Conservation (phyloP, 2,888 invertebrate genomes). For the Scaptomyza flava region DNA sequence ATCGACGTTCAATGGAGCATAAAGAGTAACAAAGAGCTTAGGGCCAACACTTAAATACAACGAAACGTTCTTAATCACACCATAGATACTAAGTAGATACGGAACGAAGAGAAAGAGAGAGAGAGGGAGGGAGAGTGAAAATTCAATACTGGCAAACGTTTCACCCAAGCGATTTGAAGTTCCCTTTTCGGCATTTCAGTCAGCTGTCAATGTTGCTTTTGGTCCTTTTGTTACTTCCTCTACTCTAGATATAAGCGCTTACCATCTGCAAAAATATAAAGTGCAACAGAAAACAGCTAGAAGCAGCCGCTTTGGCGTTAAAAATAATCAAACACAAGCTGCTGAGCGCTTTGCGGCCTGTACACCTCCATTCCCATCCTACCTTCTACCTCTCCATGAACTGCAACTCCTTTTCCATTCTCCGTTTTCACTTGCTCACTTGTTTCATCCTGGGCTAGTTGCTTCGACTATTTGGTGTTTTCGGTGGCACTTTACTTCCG, state of each 20-base stretch:
- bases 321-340: constrained; percentile 72
- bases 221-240: neutral
- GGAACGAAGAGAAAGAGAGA: neutral
- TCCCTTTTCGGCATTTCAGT: constrained; percentile 65
- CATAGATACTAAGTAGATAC: constrained; percentile 44
- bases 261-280: constrained; percentile 56
- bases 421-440: neutral
- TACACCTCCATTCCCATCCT: neutral
- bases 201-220: constrained; percentile 60
- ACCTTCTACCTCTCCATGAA: neutral
- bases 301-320: constrained; percentile 33
- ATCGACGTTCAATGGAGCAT: constrained; percentile 56
- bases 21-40: constrained; percentile 65
- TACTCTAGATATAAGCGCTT: constrained; percentile 33
- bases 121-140: neutral
- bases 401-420: neutral
- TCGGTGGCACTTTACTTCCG: constrained; percentile 59
- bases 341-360: constrained; percentile 57
- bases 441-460: constrained; percentile 40
- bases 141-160: constrained; percentile 17
- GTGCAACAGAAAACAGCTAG: constrained; percentile 52
- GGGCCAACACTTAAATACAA: constrained; percentile 69
- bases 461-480: constrained; percentile 49
- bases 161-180: constrained; percentile 48
- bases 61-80: constrained; percentile 75